Evolutionary conservation across 2,888 invertebrate species (phyloP).

Genomic region (Scaptomyza caliginosa): DNA sequence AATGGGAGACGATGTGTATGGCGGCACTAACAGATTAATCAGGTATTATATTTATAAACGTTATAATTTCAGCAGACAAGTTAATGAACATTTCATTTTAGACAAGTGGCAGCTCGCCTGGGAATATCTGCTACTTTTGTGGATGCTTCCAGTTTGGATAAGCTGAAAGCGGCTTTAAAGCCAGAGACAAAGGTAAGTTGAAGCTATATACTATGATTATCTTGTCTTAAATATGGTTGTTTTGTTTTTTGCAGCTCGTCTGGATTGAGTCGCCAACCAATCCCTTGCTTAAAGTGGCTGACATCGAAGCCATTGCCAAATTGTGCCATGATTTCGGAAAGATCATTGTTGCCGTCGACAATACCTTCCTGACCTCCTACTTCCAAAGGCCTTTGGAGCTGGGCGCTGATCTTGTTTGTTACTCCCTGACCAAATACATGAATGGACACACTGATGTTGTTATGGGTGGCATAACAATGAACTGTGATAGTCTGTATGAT

Average conservation of each 20-base stretch:
- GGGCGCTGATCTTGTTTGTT: slow-evolving; percentile 95
- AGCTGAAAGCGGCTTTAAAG: slow-evolving; percentile 88
- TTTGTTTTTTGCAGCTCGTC: slow-evolving; percentile 86
- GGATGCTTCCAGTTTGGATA: slow-evolving; percentile 89
- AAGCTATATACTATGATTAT: too few relatives aligned
- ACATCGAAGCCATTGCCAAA: slow-evolving; percentile 90
- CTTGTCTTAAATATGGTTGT: too few relatives aligned
- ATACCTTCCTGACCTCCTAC: slow-evolving; percentile 96
- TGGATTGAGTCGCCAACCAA: slow-evolving; percentile 99
- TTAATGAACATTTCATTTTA: slow-evolving; percentile 77
- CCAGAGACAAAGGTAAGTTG: slow-evolving; percentile 92
- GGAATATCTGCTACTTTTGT: slow-evolving; percentile 91
- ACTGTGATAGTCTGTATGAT: slow-evolving; percentile 88
- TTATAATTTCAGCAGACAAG: neutral
- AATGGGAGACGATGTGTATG: slow-evolving; percentile 96
- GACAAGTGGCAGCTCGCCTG: slow-evolving; percentile 87
- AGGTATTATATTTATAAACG: slow-evolving; percentile 85
- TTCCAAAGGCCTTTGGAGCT: slow-evolving; percentile 95
- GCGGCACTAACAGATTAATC: slow-evolving; percentile 93
- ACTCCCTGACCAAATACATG: slow-evolving; percentile 98
- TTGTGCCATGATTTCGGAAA: slow-evolving; percentile 85
- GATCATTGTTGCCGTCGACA: slow-evolving; percentile 93
- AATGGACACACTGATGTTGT: slow-evolving; percentile 99
- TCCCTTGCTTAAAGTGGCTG: slow-evolving; percentile 94
- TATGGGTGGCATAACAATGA: slow-evolving; percentile 95